Base-by-base conservation (phyloP, 2,888 invertebrate genomes). In the Mythimna loreyi region DNA sequence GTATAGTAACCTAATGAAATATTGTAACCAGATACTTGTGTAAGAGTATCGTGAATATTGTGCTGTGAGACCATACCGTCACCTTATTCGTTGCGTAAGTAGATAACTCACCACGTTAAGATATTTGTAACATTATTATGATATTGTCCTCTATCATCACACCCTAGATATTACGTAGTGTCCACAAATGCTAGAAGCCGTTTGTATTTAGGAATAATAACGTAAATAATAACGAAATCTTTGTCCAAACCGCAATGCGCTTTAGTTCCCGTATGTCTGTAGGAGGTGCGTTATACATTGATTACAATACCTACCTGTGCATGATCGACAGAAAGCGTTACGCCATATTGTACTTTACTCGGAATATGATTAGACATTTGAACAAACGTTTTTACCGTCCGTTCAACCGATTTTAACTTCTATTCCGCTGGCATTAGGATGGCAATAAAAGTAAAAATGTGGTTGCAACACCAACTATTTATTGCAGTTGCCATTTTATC, bases 51-150 rank as follows among this genome's bases (percentile, higher is more conserved):
- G 71, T 76, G 72, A 89, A 88, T 88, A 87, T 87, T 87, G 90
- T 90, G 90, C 90, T 91, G 91, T 91, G 91, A 91, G 85, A 89
- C 83, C 86, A 88, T 89, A 86, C 85, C 86, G 88, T 87, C 89
- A 90, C 83, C 78, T 78, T 81, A 85, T 87, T 77, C 79, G 80
- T 87, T 89, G 88, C 89, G 66, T 87, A 85, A 84, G 80, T 86
- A 87, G 82, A 72, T 77, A 74, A 82, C 69, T 79, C 75, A 83
- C 71, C 72, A 76, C 62, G 71, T 73, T 86, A 80, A 82, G 80
- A 65, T 82, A 80, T 74, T 80, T 81, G 72, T 83, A 78, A 72
- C 64, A 79, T 72, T 85, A 81, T 67, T 64, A 83, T 56, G 72
- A 75, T 71, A 84, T 72, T 74, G 72, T 80, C 78, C 84, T 84